Evolutionary conservation across 30 jellyfish, hydroid and myxozoan species (phyloP).

Genomic region (Turritopsis dohrnii): DNA sequence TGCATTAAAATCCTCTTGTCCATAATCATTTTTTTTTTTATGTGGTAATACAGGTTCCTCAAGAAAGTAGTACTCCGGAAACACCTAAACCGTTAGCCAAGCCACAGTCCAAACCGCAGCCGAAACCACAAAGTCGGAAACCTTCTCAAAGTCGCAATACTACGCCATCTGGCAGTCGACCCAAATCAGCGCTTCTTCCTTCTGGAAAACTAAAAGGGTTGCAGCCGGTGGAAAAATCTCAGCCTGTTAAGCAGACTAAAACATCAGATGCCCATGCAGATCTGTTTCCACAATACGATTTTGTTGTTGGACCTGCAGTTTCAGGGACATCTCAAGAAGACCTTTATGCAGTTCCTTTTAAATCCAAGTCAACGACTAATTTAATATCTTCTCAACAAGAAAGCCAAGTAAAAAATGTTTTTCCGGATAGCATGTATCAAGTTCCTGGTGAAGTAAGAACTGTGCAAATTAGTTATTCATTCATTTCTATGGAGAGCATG

Average conservation of each 20-base stretch:
- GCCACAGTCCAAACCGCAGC: slow-evolving; percentile 30
- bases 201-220: slow-evolving; percentile 25
- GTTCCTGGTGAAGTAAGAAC: slow-evolving; percentile 20
- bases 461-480: no score
- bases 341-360: slow-evolving; percentile 26
- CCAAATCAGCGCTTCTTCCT: slow-evolving; percentile 38
- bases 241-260: background rate
- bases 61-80: background rate
- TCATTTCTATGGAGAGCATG: no score
- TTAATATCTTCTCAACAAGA: background rate
- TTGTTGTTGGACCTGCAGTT: slow-evolving; percentile 15
- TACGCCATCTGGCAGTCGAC: slow-evolving; percentile 30
- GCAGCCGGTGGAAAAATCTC: slow-evolving; percentile 30
- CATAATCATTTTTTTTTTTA: background rate
- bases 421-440: slow-evolving; percentile 29
- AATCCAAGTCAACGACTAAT: background rate
- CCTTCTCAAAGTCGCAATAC: slow-evolving; percentile 12
- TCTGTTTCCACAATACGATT: slow-evolving; percentile 28
- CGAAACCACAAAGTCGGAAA: slow-evolving; percentile 38
- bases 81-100: background rate
- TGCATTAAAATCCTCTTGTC: background rate
- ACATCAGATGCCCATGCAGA: slow-evolving; percentile 13
- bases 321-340: background rate
- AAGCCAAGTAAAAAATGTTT: background rate
- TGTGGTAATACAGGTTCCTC: background rate